phyloP scores from a whole-genome alignment of 2,797 vertebrate genomes.

The Poecilia picta region DNA sequence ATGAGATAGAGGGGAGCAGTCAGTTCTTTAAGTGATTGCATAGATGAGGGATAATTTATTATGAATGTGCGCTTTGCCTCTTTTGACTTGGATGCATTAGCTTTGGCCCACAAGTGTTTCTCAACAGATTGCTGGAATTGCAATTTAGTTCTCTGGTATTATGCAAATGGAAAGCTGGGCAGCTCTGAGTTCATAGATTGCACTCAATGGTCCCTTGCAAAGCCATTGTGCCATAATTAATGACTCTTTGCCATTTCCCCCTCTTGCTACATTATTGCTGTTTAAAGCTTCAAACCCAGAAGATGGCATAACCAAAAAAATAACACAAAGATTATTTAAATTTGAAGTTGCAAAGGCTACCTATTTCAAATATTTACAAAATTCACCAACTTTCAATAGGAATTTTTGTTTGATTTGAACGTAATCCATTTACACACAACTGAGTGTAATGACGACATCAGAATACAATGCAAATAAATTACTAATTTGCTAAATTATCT shows the following conservation, averaged over 20 bases:
- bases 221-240: conserved; percentile 75
- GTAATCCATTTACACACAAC: conserved; percentile 26
- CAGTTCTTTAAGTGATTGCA: conserved; percentile 74
- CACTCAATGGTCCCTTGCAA: conserved; percentile 61
- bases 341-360: not conserved
- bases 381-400: conserved; percentile 20
- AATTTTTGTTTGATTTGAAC: conserved; percentile 25
- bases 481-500: conserved; percentile 52
- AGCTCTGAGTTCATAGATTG: conserved; percentile 73
- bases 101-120: conserved; percentile 69
- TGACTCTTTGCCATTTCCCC: conserved; percentile 55
- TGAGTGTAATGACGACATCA: conserved; percentile 36
- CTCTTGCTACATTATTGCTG: conserved; percentile 50
- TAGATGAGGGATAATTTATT: conserved; percentile 74
- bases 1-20: conserved; percentile 70
- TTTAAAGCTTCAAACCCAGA: conserved; percentile 43
- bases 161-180: conserved; percentile 72
- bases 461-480: conserved; percentile 52
- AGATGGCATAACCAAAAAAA: conserved; percentile 13
- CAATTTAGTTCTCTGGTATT: conserved; percentile 71
- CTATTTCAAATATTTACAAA: not conserved
- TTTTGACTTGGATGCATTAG: conserved; percentile 78
- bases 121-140: conserved; percentile 68
- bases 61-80: conserved; percentile 68
- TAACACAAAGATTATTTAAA: conserved; percentile 35